Percentiles rank a stretch among this genome's conserved stretches.
Conservation (phyloP, 2,888 invertebrate species). For the Criorhina ranunculi region DNA sequence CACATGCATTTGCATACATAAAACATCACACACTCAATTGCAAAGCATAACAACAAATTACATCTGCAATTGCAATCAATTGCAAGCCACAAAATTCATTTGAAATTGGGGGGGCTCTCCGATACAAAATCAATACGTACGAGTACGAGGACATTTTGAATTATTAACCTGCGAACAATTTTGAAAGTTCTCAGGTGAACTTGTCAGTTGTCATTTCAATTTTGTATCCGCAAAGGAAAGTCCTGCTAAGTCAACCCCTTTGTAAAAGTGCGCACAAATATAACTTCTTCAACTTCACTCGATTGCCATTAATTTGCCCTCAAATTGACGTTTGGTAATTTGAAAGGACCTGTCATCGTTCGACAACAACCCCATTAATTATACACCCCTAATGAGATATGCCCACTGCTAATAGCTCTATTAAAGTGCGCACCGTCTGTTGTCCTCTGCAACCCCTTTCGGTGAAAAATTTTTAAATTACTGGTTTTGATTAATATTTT, state of each 20-base stretch:
- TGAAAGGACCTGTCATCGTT: conserved; percentile 78
- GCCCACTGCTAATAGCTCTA: conserved; percentile 67
- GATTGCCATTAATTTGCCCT: conserved; percentile 78
- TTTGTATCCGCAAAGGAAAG: conserved; percentile 32
- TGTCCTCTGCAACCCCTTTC: background rate
- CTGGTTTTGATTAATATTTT: conserved; percentile 70
- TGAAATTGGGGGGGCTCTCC: background rate
- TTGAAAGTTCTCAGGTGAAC: conserved; percentile 35
- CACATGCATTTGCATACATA: background rate
- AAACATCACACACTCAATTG: background rate
- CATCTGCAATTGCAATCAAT: conserved; percentile 14
- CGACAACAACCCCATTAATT: conserved; percentile 69
- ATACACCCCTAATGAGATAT: conserved; percentile 67
- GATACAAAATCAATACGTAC: background rate
- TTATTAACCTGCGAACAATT: conserved; percentile 49
- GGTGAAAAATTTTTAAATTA: conserved; percentile 49
- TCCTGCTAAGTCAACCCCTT: conserved; percentile 4
- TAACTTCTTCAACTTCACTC: conserved; percentile 42
- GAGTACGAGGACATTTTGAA: no score
- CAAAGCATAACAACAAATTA: conserved; percentile 18
- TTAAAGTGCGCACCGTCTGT: conserved; percentile 41
- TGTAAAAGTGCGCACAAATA: conserved; percentile 15
- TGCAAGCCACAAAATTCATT: conserved; percentile 5
- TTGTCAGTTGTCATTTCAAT: conserved; percentile 39
- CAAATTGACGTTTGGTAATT: conserved; percentile 81